A percentile compares a stretch with the other conserved stretches of the same genome.
Evolutionary conservation across 2,888 invertebrate genomes (phyloP).

Genomic region (Phytoseiulus persimilis): DNA sequence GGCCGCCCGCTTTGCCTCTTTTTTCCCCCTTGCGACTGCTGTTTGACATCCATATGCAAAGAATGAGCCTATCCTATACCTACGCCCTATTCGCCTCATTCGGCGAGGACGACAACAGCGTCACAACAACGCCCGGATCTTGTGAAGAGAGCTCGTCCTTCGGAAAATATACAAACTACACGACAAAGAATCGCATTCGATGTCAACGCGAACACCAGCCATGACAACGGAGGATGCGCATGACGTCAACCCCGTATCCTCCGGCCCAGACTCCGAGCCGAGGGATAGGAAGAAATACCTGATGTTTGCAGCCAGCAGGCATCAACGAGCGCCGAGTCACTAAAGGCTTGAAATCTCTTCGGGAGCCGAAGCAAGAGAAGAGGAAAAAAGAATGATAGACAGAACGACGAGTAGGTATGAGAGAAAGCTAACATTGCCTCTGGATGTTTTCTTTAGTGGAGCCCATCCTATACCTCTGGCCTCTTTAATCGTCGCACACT

Average conservation of each 20-base stretch:
- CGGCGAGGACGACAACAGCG: neutral
- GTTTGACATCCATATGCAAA: neutral
- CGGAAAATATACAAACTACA: neutral
- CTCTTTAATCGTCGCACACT: neutral
- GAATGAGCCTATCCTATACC: neutral
- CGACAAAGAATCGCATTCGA: neutral
- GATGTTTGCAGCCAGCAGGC: neutral
- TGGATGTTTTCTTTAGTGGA: neutral
- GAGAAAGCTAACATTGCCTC: conserved; percentile 5
- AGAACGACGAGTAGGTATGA: neutral
- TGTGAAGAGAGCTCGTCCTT: neutral
- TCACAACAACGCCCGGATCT: too few relatives aligned
- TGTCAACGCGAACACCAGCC: neutral
- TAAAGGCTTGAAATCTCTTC: neutral
- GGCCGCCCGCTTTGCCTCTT: neutral
- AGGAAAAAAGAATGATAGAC: neutral
- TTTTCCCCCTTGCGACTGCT: neutral
- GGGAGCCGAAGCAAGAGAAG: neutral
- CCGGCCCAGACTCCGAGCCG: neutral
- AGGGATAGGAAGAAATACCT: neutral
- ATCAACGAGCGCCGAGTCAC: neutral
- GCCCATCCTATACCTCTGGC: neutral
- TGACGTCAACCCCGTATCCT: neutral
- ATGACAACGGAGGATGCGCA: neutral
- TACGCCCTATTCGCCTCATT: neutral